These are phyloP conservation scores for Galaxea fascicularis DNA, from an alignment of 92 coral and sea anemone species.

Conservation along the genomic window DNA sequence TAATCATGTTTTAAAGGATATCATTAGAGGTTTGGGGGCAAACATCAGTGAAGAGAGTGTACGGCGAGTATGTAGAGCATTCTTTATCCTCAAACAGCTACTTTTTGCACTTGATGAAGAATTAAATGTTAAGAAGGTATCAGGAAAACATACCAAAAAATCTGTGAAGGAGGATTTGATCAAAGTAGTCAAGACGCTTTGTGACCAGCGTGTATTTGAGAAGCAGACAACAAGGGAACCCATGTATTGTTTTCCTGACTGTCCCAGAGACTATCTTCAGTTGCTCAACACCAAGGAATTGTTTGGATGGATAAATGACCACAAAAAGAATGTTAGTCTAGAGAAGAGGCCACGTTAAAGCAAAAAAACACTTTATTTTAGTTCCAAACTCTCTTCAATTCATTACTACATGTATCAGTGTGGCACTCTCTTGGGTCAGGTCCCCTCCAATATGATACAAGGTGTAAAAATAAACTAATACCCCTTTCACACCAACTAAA, in stretches of 20 bases:
- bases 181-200: conserved; percentile 39
- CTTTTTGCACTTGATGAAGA: not conserved
- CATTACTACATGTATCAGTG: not conserved
- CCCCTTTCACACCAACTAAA: too few species aligned
- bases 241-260: conserved; percentile 49
- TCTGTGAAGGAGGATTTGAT: conserved; percentile 43
- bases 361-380: not conserved
- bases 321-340: conserved; percentile 57
- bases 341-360: conserved; percentile 66
- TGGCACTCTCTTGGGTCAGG: not conserved
- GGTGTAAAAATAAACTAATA: not conserved
- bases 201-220: conserved; percentile 56
- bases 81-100: conserved; percentile 47
- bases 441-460: not conserved
- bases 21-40: conserved; percentile 60
- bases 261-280: conserved; percentile 71
- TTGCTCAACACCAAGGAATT: conserved; percentile 50
- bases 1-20: conserved; percentile 54
- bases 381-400: not conserved
- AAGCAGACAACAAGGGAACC: conserved; percentile 26
- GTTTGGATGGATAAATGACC: conserved; percentile 67
- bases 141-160: conserved; percentile 56
- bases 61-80: conserved; percentile 49
- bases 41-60: conserved; percentile 47
- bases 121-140: conserved; percentile 36